Base-by-base conservation (phyloP, 2,113 vertebrate species). In the Zosterops pallidus region DNA sequence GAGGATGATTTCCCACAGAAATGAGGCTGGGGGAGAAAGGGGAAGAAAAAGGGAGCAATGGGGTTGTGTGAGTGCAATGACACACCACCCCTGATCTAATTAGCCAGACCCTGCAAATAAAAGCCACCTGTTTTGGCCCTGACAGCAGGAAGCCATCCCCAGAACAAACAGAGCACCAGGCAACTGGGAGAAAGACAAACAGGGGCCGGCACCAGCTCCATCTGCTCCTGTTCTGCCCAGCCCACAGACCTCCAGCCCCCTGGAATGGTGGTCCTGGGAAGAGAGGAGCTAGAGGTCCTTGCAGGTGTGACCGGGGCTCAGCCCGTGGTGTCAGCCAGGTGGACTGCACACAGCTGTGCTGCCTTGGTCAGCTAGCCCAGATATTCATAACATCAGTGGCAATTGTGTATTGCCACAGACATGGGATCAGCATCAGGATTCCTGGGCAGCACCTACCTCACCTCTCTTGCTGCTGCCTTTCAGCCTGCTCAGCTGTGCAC, bases 41-140 rank as follows among this genome's bases (percentile, higher is more conserved):
- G 8, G n/a, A 94, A 41, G 31, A n/a, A 94, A 81, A 86, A n/a
- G 4, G 28, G 31, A 87, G 20, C 2, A 2, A 25, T 65, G 57
- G 52, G 60, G 29, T 57, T 85, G 64, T 20, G 12, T 56, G 24
- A 50, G 57, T 55, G 59, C 55, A 63, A n/a, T 1, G 9, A 70
- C 28, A 42, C 2, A 11, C 24, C 59, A n/a, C 47, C 76, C 57
- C 91, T 79, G 92, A 95, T 94, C 65, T 97, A 95, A 97, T 97
- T 95, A 96, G 87, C 86, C 90, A 92, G 96, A 93, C 93, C 96
- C 92, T 96, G 97, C 97, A 98, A 98, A 98, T 97, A 98, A 97
- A 94, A 98, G 97, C 98, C 98, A 98, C 98, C 98, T 98, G 98
- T 97, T 97, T 96, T 52, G 82, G 96, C 91, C 96, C 92, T 97